phyloP scores from a whole-genome alignment of 2,797 vertebrate species.

The Psittacula echo region DNA sequence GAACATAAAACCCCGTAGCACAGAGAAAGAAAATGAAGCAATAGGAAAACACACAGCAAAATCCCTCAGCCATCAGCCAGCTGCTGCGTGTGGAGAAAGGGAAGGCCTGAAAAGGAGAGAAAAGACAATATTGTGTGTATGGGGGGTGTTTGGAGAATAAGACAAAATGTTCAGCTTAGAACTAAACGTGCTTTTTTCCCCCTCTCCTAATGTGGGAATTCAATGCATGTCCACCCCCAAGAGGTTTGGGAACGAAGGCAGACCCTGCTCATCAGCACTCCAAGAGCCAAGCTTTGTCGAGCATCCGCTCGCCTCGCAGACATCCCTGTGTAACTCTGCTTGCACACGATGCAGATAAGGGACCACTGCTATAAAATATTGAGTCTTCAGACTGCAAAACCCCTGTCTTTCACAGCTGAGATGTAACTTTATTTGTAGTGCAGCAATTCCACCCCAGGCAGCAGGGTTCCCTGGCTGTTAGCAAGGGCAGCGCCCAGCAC shows the following conservation, averaged over 20 bases:
- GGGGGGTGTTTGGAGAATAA: not conserved
- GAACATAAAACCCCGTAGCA: not conserved
- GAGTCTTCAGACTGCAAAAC: constrained; percentile 37
- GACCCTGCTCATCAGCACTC: not conserved
- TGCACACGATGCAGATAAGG: constrained; percentile 40
- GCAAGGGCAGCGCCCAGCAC: constrained; percentile 22
- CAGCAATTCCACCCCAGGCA: constrained; percentile 45
- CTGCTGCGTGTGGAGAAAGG: not conserved
- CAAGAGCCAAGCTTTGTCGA: not conserved
- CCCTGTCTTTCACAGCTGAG: constrained; percentile 58
- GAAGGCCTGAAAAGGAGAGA: not conserved
- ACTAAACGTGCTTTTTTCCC: not conserved
- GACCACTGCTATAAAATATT: not conserved
- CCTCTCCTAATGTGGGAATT: not conserved
- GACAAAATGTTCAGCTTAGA: not conserved
- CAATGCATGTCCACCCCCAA: not conserved
- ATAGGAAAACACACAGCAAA: constrained; percentile 23
- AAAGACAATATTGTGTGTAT: not conserved
- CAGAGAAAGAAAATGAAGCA: constrained; percentile 35
- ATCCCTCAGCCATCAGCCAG: constrained; percentile 1
- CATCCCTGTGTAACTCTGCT: not conserved
- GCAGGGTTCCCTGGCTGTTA: constrained; percentile 55
- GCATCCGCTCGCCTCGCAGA: not conserved
- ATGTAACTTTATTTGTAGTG: constrained; percentile 51
- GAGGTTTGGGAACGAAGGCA: not conserved